Base-by-base conservation (phyloP, 2,888 invertebrate species). In the Trichopoda pennipes region DNA sequence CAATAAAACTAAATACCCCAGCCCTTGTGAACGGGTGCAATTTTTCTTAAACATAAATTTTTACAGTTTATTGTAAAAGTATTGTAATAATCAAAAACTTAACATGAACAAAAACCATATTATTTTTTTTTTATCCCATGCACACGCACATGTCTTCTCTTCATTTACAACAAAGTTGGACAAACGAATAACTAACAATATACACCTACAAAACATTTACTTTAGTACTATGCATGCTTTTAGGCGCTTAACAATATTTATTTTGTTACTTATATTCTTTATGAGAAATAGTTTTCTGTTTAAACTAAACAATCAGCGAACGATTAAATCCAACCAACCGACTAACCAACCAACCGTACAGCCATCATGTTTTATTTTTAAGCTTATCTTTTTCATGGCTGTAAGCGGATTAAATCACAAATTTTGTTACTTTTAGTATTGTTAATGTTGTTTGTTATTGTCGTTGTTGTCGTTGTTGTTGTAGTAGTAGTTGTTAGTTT, bases 401-500 rank as follows among this genome's bases (percentile, higher is more conserved):
- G 84, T 85, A 84, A 85, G 84, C 85, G 85, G 85, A 84, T 85
- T 85, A 85, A 85, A 85, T 85, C 85, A 78, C 75, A 84, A 66
- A 79, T 85, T 56, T 80, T 78, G 64, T 72, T 84, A 60, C 55
- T 84, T 44, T 53, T 75, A 23, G n/a, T 55, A 60, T 61, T 47
- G 28, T 38, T 58, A 28, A 8, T 28, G 7, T 28, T 28, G 28
- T 28, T 7, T 47, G 19, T 38, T 58, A 19, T 66, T 64, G 60
- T 55, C 32, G 66, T 21, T 55, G 60, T 42, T 63, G 42, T 81
- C 56, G 61, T 63, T 58, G 61, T 66, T 47, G 21, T 58, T 63
- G 49, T 32, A 35, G 53, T 61, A 68, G 72, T 51, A 63, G 73
- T 72, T 80, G 64, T 84, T 75, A 77, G 73, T 73, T 80, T 80